Conservation (phyloP, 2,797 vertebrate species). For the Apogon talboti region DNA sequence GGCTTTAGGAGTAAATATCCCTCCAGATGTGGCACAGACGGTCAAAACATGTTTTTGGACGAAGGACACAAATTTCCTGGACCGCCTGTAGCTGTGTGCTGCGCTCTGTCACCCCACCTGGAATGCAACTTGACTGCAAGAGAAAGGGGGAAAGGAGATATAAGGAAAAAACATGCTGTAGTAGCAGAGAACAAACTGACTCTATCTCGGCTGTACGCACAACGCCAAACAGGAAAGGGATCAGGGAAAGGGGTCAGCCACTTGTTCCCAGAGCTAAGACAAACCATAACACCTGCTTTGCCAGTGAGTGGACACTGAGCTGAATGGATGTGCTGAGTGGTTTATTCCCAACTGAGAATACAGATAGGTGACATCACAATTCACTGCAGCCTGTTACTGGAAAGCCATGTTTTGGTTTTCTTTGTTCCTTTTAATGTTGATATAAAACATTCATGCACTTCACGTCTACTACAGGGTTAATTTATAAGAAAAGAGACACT, state of each 20-base stretch:
- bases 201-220: constrained; percentile 60
- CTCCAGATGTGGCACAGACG: constrained; percentile 84
- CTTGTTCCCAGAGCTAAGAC: constrained; percentile 79
- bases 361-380: constrained; percentile 41
- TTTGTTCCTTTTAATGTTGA: no score
- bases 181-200: constrained; percentile 67
- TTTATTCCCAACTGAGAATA: constrained; percentile 50
- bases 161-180: constrained; percentile 80
- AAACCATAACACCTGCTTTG: constrained; percentile 77
- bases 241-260: constrained; percentile 78
- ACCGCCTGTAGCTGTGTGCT: constrained; percentile 71
- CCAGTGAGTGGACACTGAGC: constrained; percentile 34
- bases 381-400: constrained; percentile 47
- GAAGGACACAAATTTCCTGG: constrained; percentile 87
- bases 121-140: constrained; percentile 65
- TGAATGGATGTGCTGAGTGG: constrained; percentile 54
- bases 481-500: constrained; percentile 7
- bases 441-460: no score
- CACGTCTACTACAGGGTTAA: not conserved
- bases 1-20: constrained; percentile 82
- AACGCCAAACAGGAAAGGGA: constrained; percentile 83
- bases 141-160: constrained; percentile 58
- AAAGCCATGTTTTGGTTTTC: constrained; percentile 44
- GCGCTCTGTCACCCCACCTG: constrained; percentile 79
- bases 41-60: constrained; percentile 95